Conservation (phyloP, 2,113 vertebrate species). For the Pavo muticus region DNA sequence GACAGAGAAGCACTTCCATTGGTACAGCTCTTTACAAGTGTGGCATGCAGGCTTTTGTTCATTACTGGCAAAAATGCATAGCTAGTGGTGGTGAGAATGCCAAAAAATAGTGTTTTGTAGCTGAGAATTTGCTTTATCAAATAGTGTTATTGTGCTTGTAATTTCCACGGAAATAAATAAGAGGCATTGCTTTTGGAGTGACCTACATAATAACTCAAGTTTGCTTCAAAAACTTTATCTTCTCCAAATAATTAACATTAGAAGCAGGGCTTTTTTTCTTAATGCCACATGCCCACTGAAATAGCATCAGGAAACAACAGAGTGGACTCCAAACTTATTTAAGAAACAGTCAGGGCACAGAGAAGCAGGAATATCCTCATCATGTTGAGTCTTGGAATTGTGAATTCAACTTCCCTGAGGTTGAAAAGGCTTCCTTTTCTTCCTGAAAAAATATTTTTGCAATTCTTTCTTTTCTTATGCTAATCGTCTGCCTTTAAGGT, state of each 20-base stretch:
- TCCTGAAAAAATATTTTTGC: neutral
- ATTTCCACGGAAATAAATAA: too few relatives aligned
- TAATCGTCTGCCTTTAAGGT: slow-evolving; percentile 19
- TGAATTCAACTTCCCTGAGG: neutral
- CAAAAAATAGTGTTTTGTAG: too few relatives aligned
- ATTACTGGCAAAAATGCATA: too few relatives aligned
- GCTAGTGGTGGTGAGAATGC: too few relatives aligned
- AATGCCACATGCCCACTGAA: neutral
- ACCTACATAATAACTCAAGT: neutral
- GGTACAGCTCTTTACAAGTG: too few relatives aligned
- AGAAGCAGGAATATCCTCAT: neutral
- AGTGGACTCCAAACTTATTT: neutral
- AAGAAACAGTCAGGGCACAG: neutral
- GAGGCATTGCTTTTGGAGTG: too few relatives aligned
- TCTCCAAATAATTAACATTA: neutral
- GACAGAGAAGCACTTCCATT: too few relatives aligned
- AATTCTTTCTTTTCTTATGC: slow-evolving; percentile 6
- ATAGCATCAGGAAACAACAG: neutral
- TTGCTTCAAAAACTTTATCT: neutral
- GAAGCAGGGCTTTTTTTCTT: neutral
- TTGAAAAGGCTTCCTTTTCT: neutral
- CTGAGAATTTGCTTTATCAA: too few relatives aligned
- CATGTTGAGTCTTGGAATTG: neutral
- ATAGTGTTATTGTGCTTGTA: too few relatives aligned
- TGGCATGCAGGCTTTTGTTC: too few relatives aligned